Evolutionary conservation across 2,888 invertebrate genomes (phyloP).

Genomic region (Callyntrura guangdongensis): DNA sequence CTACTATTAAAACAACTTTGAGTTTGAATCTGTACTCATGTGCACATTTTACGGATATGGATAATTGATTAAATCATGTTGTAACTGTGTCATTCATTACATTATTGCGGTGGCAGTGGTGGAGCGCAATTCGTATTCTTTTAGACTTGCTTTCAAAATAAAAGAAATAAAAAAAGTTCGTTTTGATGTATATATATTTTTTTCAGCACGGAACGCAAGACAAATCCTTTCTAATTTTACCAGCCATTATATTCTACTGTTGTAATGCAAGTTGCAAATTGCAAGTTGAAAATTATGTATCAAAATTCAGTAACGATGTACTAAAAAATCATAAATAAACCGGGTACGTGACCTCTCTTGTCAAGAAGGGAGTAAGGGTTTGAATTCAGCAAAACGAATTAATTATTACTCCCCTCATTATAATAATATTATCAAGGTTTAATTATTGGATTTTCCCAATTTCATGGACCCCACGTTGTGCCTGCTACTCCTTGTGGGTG

Average conservation of each 20-base stretch:
- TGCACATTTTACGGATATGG: neutral
- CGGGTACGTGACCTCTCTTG: no score
- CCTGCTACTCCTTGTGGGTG: neutral
- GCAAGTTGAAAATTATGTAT: no score
- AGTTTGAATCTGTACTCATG: neutral
- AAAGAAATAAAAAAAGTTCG: neutral
- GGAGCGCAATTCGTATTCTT: neutral
- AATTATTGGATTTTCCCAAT: neutral
- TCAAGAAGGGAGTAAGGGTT: no score
- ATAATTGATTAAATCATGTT: constrained; percentile 58
- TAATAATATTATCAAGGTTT: neutral
- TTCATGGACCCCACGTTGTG: neutral
- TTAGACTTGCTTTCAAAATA: neutral
- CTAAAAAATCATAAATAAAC: no score
- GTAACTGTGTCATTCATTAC: neutral
- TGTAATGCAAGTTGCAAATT: no score
- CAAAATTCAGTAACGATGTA: no score
- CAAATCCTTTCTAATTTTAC: no score
- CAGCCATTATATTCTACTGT: no score
- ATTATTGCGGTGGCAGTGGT: neutral
- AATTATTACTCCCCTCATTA: neutral
- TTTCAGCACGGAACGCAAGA: neutral
- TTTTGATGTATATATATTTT: no score
- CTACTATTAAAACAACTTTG: no score
- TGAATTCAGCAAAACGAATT: constrained; percentile 10